These are phyloP conservation scores for Macrotis lagotis DNA, from an alignment of 2,113 vertebrate genomes.

Conservation along the genomic window DNA sequence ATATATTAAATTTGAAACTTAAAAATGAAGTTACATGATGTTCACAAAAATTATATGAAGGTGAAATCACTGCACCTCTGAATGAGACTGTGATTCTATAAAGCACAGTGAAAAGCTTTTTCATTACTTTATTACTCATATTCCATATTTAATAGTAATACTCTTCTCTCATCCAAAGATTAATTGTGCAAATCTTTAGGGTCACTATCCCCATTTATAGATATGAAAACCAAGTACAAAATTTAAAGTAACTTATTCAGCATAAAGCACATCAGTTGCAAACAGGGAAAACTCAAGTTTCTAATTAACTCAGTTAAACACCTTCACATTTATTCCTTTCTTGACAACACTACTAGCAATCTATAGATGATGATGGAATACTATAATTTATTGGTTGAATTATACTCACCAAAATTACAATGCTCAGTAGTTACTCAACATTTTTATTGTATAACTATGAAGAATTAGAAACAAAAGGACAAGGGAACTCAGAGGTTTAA, in stretches of 20 bases:
- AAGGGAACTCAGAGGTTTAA: neutral
- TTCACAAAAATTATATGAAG: neutral
- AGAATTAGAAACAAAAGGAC: neutral
- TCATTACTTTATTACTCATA: conserved; percentile 20
- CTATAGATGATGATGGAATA: neutral
- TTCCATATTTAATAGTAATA: neutral
- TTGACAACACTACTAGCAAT: neutral
- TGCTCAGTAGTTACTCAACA: neutral
- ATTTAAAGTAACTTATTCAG: neutral
- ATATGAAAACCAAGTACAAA: neutral
- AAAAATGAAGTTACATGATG: neutral
- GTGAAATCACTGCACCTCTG: neutral
- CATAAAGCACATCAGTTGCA: fast-evolving
- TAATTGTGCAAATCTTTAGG: neutral
- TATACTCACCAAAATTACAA: neutral
- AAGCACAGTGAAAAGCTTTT: conserved; percentile 40
- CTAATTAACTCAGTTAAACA: neutral
- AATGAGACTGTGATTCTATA: neutral
- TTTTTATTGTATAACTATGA: too few species aligned
- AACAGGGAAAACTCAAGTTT: neutral
- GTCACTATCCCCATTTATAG: neutral
- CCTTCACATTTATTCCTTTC: neutral
- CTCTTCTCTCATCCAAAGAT: neutral
- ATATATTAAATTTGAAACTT: neutral
- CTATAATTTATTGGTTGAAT: fast-evolving